Base-by-base conservation (phyloP, 2,888 invertebrate species). In the Mesochorus sp. region DNA sequence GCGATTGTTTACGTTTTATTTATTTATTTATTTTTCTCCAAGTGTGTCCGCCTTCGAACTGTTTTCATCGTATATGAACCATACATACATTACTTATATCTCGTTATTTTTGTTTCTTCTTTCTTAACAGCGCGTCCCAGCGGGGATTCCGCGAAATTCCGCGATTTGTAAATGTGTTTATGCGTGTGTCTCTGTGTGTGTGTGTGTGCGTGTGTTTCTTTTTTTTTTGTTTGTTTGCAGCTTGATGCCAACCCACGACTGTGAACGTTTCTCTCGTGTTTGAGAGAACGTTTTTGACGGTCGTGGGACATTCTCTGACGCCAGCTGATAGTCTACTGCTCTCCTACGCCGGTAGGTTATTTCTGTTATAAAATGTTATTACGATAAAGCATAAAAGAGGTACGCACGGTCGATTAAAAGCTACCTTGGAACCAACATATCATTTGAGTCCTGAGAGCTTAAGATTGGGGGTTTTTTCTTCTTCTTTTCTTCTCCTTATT, bases 331-430 rank as follows among this genome's bases (percentile, higher is more conserved):
- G 77, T 77, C 77, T 77, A 73, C 73, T 77, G 57, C 77, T 74
- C 77, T 78, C 77, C 77, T 73, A 74, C 77, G 42, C 62, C 21
- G 77, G 68, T 68, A 78, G 74, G 55, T 62, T 70, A 62, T 74
- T 72, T 64, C 34, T 67, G 67, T 44, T 75, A 70, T 59, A 57
- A 59, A 51, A 79, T 19, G 53, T 74, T 79, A 73, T 73, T 61
- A 72, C 73, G 75, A 72, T 61, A 74, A 76, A 81, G 79, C 76
- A 76, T 74, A 74, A 70, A 70, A 64, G 79, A 81, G 76, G 81
- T 79, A 76, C 70, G 68, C 76, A 70, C 70, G 77, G 75, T 82
- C 71, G 66, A 80, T 75, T 64, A 72, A 75, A 70, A 77, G 61
- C 77, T 82, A 79, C 70, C 68, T 75, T 67, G 73, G 68, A 73